phyloP scores from a whole-genome alignment of 1,140 invertebrate species.

The Wiebesia pumilae region DNA sequence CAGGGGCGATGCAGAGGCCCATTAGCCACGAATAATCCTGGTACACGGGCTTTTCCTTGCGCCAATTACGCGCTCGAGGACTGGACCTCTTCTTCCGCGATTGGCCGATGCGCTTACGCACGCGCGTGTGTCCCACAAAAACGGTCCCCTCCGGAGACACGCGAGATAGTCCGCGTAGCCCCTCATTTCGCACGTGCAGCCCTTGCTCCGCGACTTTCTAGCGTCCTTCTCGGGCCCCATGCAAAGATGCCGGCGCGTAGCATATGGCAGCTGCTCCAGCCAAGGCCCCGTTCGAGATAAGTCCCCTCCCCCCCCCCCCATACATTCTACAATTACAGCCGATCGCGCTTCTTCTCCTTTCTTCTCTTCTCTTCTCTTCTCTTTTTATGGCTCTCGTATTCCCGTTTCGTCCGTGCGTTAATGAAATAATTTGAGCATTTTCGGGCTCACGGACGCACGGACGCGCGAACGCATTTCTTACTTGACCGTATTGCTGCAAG shows the following conservation, averaged over 20 bases:
- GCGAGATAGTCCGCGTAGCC: slow-evolving; percentile 61
- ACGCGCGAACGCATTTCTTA: neutral
- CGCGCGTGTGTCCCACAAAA: slow-evolving; percentile 61
- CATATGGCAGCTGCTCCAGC: slow-evolving; percentile 28
- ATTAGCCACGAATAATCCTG: slow-evolving; percentile 64
- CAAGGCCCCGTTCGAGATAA: neutral
- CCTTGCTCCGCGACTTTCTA: neutral
- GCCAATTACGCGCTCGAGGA: neutral
- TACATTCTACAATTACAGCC: neutral
- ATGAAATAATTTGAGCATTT: slow-evolving; percentile 18
- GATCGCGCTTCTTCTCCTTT: neutral
- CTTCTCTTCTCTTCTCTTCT: neutral
- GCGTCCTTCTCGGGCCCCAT: neutral
- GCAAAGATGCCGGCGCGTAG: neutral
- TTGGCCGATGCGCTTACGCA: slow-evolving; percentile 44
- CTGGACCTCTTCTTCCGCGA: neutral
- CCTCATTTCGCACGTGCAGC: slow-evolving; percentile 51
- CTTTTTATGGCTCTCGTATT: neutral
- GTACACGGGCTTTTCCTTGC: slow-evolving; percentile 59
- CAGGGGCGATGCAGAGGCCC: slow-evolving; percentile 67
- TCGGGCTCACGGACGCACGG: neutral
- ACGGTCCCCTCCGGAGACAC: slow-evolving; percentile 65
- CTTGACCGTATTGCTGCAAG: neutral
- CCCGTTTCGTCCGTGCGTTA: slow-evolving; percentile 1
- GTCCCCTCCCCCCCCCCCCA: slow-evolving; percentile 41